Evolutionary conservation across 2,888 invertebrate species (phyloP), one percentile per base, ranked within the genome.

Genomic region (Molorchus minor): DNA sequence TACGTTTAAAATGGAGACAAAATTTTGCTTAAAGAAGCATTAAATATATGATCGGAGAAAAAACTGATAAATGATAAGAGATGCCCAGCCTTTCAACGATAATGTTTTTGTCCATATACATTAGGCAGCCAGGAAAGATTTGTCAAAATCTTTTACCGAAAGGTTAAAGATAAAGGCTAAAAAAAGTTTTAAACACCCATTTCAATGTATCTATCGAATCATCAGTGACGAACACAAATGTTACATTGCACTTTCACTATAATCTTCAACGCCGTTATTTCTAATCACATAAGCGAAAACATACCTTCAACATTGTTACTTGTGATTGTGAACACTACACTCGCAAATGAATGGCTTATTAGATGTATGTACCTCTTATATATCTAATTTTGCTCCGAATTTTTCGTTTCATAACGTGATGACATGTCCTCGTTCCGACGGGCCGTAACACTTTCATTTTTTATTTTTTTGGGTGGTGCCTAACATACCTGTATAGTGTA

Each of bases 391-490:
- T 33, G 33, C 33, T 33, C 33, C 33, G 12, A 33, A n/a, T 33
- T 33, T 33, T 10, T 3, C 10, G 12, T 33, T 33, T 33, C 33
- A 33, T n/a, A 33, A 33, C 12, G 12, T n/a, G 33, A 33, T n/a
- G 5, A 33, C 3, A 33, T 33, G 33, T 7, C 33, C 33, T 33
- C 12, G 33, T 10, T n/a, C 12, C 7, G 33, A 33, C 25, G 33
- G 5, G 12, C 33, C 33, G 25, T 25, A 43, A 20, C 33, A 49
- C 49, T 49, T 49, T 49, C 49, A 25, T 49, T 49, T 46, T 30
- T 49, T 13, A 12, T n/a, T 33, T 36, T 47, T 47, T 15, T 25
- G 49, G 49, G 49, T 13, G 49, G 36, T 29, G 16, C 21, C 47
- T 25, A 38, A 21, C 38, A 21, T 13, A 4, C 25, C 15, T 36